Percentiles rank a stretch among this genome's conserved stretches.
phyloP scores from a whole-genome alignment of 2,113 vertebrate genomes.

The Indri indri region DNA sequence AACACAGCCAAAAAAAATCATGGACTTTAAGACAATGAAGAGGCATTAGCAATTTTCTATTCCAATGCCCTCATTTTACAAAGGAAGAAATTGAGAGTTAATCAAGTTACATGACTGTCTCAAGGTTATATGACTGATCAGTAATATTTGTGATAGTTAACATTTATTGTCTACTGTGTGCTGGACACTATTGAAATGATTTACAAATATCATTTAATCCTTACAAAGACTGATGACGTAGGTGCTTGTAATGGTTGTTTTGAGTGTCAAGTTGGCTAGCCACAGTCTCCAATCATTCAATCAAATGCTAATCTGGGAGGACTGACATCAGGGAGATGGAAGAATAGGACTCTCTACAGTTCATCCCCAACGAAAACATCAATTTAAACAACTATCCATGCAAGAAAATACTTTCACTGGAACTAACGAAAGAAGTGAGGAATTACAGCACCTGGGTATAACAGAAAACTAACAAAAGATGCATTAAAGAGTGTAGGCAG shows the following conservation, averaged over 20 bases:
- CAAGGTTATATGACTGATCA: neutral
- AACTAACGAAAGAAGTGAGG: neutral
- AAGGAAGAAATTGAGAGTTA: neutral
- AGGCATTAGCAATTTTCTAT: neutral
- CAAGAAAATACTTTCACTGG: neutral
- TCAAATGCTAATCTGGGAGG: neutral
- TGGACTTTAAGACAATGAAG: neutral
- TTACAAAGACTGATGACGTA: neutral
- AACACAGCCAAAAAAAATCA: neutral
- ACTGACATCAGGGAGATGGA: neutral
- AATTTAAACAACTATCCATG: neutral
- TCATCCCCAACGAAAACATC: neutral
- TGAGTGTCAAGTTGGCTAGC: neutral
- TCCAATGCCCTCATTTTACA: neutral
- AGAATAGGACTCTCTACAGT: neutral
- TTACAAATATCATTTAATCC: neutral
- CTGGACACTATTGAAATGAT: neutral
- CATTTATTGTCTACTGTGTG: neutral
- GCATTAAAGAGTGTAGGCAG: too few species aligned
- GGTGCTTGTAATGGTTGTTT: neutral
- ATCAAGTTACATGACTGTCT: neutral
- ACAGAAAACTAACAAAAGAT: neutral
- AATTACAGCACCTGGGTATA: neutral
- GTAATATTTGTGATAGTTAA: neutral
- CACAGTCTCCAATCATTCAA: neutral